phyloP scores from a whole-genome alignment of 2,797 vertebrate genomes.

The Enteromius argenteus region DNA sequence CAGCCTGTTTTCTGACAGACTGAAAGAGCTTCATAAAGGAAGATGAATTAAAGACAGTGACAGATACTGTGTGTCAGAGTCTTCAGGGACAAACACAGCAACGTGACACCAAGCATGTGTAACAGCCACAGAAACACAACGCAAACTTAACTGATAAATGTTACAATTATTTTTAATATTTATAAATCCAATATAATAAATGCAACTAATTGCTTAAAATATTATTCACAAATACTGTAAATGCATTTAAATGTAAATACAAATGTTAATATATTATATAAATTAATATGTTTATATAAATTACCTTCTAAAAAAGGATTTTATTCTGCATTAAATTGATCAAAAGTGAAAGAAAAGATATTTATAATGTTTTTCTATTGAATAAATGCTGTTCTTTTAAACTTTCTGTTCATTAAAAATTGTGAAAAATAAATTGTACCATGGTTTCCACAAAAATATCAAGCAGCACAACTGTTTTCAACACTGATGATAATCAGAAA shows the following conservation, averaged over 20 bases:
- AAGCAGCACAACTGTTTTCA: too few species aligned
- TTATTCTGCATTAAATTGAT: not conserved
- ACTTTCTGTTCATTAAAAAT: too few species aligned
- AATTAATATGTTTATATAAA: not conserved
- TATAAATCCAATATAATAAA: not conserved
- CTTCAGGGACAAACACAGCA: not conserved
- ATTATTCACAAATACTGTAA: too few species aligned
- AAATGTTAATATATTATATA: too few species aligned
- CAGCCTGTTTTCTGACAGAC: conserved; percentile 38
- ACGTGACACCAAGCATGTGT: not conserved
- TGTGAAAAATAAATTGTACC: too few species aligned
- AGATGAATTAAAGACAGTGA: not conserved
- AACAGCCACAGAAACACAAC: not conserved
- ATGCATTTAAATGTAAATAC: too few species aligned
- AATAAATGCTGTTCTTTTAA: too few species aligned
- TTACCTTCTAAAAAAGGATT: not conserved
- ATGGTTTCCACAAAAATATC: too few species aligned
- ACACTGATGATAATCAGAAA: too few species aligned
- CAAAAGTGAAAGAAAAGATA: not conserved
- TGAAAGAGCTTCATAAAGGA: conserved; percentile 14
- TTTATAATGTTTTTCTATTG: not conserved
- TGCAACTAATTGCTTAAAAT: too few species aligned
- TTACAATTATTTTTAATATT: not conserved
- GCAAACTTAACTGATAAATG: not conserved
- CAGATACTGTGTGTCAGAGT: conserved; percentile 7